Base-by-base conservation (phyloP, 2,113 vertebrate genomes). In the Bufo gargarizans region DNA sequence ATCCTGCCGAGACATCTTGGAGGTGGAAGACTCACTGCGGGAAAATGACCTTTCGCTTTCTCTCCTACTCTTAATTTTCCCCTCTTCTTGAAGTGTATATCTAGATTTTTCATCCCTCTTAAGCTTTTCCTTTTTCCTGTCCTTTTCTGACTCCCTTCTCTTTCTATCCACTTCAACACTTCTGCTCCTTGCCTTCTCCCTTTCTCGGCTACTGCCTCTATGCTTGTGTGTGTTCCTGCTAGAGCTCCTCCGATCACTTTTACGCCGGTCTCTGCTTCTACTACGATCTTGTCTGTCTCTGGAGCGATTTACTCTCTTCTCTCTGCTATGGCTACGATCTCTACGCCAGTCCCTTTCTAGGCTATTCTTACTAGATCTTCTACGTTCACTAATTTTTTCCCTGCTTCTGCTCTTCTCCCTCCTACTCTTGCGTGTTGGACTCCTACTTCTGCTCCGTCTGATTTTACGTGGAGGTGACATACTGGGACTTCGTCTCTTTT, bases 51-150 rank as follows among this genome's bases (percentile, higher is more conserved):
- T 95, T 91, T 98, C 97, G 0, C 94, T 96, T 89, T 97, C 97
- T 93, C 95, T 97, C 94, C 96, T 97, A 84, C 96, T 97, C 94
- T 97, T 99, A 50, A 95, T 95, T 81, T 97, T 99, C 88, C 95
- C 96, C 90, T 97, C 96, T 0, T 98, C 97, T 16, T 96, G 94
- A 90, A 93, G 92, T 20, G 94, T 92, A 86, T 94, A 95, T 88
- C 93, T 96, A 84, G 95, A 95, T 90, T 95, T 95, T 55, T 96
- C 95, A 89, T 95, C 96, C 89, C 94, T 96, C 92, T 94, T 96
- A 63, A 93, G 93, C 91, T 94, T 97, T 63, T 97, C 97, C 91
- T 95, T 98, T 71, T 97, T 96, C 91, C 95, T 97, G 72, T 96
- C 95, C 90, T 95, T 95, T 88, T 96, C 95, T 83, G 93, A 92